Conservation (phyloP, 2,888 invertebrate species). For the Hirtodrosophila duncani region DNA sequence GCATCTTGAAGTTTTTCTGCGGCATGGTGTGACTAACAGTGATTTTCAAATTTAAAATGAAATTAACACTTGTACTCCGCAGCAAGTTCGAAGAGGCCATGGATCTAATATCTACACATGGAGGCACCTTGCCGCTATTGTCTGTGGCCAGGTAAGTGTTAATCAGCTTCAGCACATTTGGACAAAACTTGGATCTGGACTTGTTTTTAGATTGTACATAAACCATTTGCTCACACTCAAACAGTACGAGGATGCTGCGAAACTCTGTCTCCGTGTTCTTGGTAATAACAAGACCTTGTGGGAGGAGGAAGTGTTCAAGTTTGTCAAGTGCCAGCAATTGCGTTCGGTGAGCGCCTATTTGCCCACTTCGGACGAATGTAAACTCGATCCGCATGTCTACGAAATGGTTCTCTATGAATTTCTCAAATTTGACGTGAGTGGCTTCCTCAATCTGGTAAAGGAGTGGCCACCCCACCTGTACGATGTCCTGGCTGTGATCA, state of each 20-base stretch:
- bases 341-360: conserved; percentile 88
- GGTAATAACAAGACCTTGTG: conserved; percentile 90
- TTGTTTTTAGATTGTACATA: conserved; percentile 82
- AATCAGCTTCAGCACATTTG: too few relatives aligned
- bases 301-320: conserved; percentile 95
- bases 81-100: conserved; percentile 91
- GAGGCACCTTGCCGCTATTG: conserved; percentile 78
- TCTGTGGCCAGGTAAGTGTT: conserved; percentile 71
- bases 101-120: conserved; percentile 86
- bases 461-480: conserved; percentile 93
- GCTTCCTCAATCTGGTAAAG: conserved; percentile 90
- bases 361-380: conserved; percentile 85
- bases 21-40: neutral
- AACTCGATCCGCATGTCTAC: conserved; percentile 90
- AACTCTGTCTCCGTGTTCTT: conserved; percentile 89
- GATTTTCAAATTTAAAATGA: neutral
- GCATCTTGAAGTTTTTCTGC: too few relatives aligned
- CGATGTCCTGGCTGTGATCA: conserved; percentile 89
- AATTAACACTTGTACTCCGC: neutral
- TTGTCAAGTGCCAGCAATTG: conserved; percentile 89
- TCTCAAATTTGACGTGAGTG: conserved; percentile 88
- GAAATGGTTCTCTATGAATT: conserved; percentile 97
- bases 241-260: conserved; percentile 90
- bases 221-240: conserved; percentile 86
- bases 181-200: too few relatives aligned